Conservation (phyloP, 2,113 vertebrate species). For the Falcunculus frontatus region DNA sequence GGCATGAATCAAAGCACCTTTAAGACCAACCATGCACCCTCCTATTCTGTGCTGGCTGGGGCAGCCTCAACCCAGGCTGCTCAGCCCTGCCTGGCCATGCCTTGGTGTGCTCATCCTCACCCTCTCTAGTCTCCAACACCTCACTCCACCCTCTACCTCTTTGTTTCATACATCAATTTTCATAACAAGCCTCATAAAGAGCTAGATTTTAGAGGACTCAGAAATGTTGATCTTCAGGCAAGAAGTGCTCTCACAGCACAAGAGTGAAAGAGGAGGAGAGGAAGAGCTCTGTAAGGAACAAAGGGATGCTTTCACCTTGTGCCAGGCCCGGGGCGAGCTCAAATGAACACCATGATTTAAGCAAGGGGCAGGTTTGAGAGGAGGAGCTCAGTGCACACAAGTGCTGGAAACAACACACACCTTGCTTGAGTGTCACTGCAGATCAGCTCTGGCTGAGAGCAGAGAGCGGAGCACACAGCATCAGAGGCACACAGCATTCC, state of each 20-base stretch:
- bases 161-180: constrained; percentile 34
- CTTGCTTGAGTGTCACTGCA: not conserved
- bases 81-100: not conserved
- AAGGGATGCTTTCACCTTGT: not conserved
- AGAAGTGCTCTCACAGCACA: constrained; percentile 35
- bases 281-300: not conserved
- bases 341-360: not conserved
- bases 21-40: not conserved
- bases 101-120: not conserved
- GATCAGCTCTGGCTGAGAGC: not conserved
- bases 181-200: constrained; percentile 50
- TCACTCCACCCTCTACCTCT: not conserved
- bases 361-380: not conserved
- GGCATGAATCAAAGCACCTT: not conserved
- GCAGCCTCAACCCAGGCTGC: not conserved
- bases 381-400: not conserved
- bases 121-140: not conserved
- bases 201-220: constrained; percentile 9
- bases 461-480: accelerated
- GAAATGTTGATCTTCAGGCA: constrained; percentile 40
- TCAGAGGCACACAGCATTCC: not conserved
- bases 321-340: not conserved
- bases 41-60: not conserved
- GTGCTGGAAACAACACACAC: not conserved
- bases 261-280: not conserved